phyloP scores from a whole-genome alignment of 2,797 vertebrate genomes.

The Acanthopagrus latus region DNA sequence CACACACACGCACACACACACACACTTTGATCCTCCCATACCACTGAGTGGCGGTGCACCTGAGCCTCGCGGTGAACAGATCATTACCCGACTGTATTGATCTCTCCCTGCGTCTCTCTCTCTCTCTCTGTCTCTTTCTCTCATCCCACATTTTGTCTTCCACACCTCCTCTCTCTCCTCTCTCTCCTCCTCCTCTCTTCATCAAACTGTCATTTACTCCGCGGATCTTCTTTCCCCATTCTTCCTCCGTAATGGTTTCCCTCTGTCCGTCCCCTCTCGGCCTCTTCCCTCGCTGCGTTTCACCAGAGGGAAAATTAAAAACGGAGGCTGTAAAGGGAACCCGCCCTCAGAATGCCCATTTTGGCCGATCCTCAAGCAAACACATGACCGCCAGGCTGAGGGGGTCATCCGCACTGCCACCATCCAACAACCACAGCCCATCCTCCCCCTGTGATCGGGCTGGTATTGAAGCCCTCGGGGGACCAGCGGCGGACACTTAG shows the following conservation, averaged over 20 bases:
- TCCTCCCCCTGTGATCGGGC: constrained; percentile 59
- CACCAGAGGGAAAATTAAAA: background rate
- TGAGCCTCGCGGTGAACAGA: constrained; percentile 45
- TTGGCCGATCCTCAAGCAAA: constrained; percentile 20
- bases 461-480: constrained; percentile 56
- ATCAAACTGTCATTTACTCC: constrained; percentile 43
- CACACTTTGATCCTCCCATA: constrained; percentile 41
- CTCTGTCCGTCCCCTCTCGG: background rate
- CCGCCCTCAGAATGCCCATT: background rate
- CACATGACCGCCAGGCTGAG: background rate
- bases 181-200: constrained; percentile 23
- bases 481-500: constrained; percentile 64
- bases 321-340: background rate
- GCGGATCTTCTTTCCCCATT: background rate
- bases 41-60: constrained; percentile 42
- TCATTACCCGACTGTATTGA: constrained; percentile 65
- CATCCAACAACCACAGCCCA: constrained; percentile 33
- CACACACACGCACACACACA: constrained; percentile 19
- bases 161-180: constrained; percentile 25
- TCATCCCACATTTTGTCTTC: constrained; percentile 10
- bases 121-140: constrained; percentile 27
- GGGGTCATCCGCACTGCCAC: constrained; percentile 40
- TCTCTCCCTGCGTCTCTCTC: constrained; percentile 16
- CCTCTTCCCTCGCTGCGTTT: background rate
- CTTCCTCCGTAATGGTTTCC: constrained; percentile 7